phyloP scores from a whole-genome alignment of 2,113 vertebrate genomes.

The Atherinomorus stipes region DNA sequence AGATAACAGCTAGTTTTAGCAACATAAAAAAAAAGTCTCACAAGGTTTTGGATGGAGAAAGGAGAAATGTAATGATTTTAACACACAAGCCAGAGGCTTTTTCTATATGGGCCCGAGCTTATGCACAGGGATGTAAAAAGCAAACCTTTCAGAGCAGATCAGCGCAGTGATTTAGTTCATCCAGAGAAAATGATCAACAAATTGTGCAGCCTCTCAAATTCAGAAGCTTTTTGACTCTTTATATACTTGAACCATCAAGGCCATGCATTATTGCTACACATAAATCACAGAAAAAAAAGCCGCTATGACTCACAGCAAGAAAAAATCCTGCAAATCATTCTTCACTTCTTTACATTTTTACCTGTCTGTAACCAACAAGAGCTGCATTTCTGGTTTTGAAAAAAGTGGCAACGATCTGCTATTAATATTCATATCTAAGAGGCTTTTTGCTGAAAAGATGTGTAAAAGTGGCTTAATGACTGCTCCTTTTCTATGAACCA shows the following conservation, averaged over 20 bases:
- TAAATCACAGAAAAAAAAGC: not conserved
- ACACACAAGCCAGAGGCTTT: not conserved
- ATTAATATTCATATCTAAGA: too few relatives aligned
- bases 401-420: too few relatives aligned
- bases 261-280: not conserved
- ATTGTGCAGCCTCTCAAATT: not conserved
- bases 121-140: not conserved
- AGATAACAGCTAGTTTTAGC: not conserved
- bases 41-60: conserved; percentile 5
- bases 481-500: too few relatives aligned
- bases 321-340: conserved; percentile 6
- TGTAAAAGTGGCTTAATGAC: too few relatives aligned
- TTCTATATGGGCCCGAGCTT: not conserved
- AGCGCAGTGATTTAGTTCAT: not conserved
- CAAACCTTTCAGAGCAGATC: conserved; percentile 6
- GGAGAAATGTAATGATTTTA: too few relatives aligned
- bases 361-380: too few relatives aligned
- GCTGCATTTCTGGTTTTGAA: too few relatives aligned
- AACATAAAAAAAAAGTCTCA: conserved; percentile 1
- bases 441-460: too few relatives aligned
- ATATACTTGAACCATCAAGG: not conserved
- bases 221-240: not conserved
- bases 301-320: not conserved
- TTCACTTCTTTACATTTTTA: too few relatives aligned
- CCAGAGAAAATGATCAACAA: not conserved